A percentile compares a stretch with the other conserved stretches of the same genome.
Evolutionary conservation across 1,140 invertebrate species (phyloP).

Genomic region (Gryllus bimaculatus): DNA sequence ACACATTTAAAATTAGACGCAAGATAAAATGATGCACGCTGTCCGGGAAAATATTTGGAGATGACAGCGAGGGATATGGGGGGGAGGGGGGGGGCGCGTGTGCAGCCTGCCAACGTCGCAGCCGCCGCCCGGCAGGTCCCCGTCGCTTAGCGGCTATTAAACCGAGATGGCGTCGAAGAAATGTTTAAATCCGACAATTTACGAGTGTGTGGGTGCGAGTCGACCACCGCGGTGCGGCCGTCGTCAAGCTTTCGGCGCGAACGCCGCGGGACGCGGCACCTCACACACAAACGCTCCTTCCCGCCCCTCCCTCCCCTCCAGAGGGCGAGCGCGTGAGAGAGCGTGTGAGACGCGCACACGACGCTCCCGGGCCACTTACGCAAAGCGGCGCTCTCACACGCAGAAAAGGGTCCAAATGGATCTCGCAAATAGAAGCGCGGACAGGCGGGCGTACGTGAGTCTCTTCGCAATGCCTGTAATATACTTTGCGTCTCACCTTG

Average conservation of each 20-base stretch:
- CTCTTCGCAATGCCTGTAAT: not conserved
- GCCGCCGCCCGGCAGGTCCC: no score
- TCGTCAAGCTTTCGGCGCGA: no score
- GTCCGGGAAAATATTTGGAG: not conserved
- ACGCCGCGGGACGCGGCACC: no score
- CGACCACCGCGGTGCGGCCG: not conserved
- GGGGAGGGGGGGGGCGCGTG: no score
- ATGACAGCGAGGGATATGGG: not conserved
- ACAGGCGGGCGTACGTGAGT: not conserved
- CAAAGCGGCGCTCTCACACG: not conserved
- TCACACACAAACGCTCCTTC: no score
- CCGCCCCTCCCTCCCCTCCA: no score
- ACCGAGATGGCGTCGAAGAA: not conserved
- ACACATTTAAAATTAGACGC: not conserved
- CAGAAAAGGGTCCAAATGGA: not conserved
- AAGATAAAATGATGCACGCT: not conserved
- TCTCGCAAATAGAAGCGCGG: not conserved
- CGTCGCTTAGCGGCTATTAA: not conserved
- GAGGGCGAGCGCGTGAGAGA: not conserved
- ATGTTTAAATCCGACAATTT: not conserved
- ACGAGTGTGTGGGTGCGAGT: not conserved
- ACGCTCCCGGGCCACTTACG: not conserved
- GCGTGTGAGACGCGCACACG: no score
- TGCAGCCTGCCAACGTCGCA: no score
- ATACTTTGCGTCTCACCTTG: not conserved